Evolutionary conservation across 2,888 invertebrate species (phyloP), one percentile per base, ranked within the genome.

Genomic region (Syrista parreyssii): DNA sequence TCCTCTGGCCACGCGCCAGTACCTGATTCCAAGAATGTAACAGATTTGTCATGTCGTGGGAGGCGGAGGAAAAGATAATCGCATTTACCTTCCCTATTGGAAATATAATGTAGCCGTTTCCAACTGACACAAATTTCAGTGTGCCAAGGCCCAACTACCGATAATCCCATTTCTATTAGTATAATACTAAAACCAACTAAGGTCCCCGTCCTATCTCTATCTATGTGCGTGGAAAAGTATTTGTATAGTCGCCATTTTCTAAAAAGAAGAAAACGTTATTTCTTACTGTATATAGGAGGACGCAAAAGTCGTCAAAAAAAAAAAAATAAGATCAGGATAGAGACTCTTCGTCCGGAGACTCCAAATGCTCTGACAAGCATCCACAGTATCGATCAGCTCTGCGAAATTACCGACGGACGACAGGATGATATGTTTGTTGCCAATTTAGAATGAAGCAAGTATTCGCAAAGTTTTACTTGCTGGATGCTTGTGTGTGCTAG

Each of bases 11-110:
- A 75, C 30, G 31, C 75, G 88, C 90, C 90, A 90, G 87, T 85
- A 86, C 86, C 82, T 85, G 84, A 79, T 89, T 90, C 88, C 88
- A 88, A 88, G 88, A 88, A 88, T 88, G 87, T 88, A 88, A 88
- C 88, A 87, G 87, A 89, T 90, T 89, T 88, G 87, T 88, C 88
- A 88, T 86, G 85, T 84, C 85, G 84, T 79, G 72, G 40, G 36
- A 75, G 75, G 34, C 71, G 78, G 81, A 82, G 81, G 81, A 83
- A 80, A 81, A 84, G 84, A 88, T 88, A 89, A 88, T 89, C 85
- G 85, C 86, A 84, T 86, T 87, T 86, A 88, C 84, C 84, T 84
- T 55, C 83, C 83, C 86, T 83, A 86, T 86, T 85, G 83, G 84
- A 86, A 86, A 85, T 87, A 84, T 87, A 88, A 86, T 83, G 85